A percentile compares a stretch with the other conserved stretches of the same genome.
Evolutionary conservation across 2,888 invertebrate genomes (phyloP).

Genomic region (Escarpia spicata): DNA sequence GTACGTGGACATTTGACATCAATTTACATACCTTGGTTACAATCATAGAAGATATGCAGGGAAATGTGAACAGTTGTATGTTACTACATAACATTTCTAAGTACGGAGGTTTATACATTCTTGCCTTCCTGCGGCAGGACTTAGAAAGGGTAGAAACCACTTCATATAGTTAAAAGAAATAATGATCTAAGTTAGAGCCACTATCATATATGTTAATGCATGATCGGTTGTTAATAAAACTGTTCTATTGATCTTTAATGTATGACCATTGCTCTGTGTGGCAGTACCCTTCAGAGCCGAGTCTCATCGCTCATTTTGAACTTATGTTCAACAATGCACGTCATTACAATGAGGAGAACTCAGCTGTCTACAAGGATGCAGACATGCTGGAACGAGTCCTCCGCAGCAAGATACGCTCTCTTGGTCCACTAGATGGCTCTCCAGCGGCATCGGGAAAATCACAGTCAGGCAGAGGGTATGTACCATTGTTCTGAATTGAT

Average conservation of each 20-base stretch:
- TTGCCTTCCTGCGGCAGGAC: no score
- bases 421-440: constrained; percentile 45
- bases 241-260: neutral
- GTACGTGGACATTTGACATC: no score
- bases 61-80: no score
- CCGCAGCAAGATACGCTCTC: constrained; percentile 76
- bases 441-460: neutral
- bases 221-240: neutral
- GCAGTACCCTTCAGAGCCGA: constrained; percentile 72
- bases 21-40: no score
- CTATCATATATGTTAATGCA: no score
- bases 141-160: no score
- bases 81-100: no score
- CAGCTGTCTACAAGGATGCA: constrained; percentile 94
- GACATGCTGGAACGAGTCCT: constrained; percentile 85
- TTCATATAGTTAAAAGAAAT: no score
- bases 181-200: no score
- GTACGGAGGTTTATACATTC: no score
- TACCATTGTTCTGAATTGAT: neutral
- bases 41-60: no score
- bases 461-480: neutral
- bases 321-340: constrained; percentile 98
- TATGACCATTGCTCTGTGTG: constrained; percentile 23
- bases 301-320: constrained; percentile 73
- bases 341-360: constrained; percentile 95